These are phyloP conservation scores for Cyclophora punctaria DNA, from an alignment of 2,888 invertebrate genomes.

Conservation along the genomic window DNA sequence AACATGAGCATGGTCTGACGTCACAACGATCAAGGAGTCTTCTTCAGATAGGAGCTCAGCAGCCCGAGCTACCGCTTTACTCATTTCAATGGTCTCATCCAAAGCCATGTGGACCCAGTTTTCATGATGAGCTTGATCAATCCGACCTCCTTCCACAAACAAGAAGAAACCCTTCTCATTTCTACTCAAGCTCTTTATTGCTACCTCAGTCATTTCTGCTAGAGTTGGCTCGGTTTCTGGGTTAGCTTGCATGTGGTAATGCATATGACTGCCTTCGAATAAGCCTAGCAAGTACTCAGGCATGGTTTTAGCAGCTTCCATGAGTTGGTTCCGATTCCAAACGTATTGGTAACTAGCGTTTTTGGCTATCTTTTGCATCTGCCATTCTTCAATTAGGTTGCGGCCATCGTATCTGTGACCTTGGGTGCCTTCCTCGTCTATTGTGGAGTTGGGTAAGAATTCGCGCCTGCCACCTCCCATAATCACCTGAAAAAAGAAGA, in stretches of 20 bases:
- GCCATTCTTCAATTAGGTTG: constrained; percentile 81
- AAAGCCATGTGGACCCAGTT: constrained; percentile 75
- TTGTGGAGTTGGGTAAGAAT: constrained; percentile 71
- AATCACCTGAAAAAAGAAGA: constrained; percentile 64
- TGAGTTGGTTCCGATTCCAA: constrained; percentile 75
- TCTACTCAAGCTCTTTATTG: constrained; percentile 79
- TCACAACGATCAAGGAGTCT: constrained; percentile 86
- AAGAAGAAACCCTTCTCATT: constrained; percentile 82
- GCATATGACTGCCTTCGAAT: constrained; percentile 77
- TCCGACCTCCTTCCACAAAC: constrained; percentile 82
- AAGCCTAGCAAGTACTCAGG: constrained; percentile 79
- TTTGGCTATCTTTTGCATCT: constrained; percentile 47
- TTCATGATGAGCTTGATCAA: constrained; percentile 81
- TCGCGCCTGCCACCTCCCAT: constrained; percentile 82
- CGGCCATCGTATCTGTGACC: constrained; percentile 74
- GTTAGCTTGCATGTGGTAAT: constrained; percentile 77
- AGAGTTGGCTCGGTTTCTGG: constrained; percentile 58
- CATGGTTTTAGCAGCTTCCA: constrained; percentile 42
- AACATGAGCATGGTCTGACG: constrained; percentile 85
- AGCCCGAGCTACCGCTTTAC: constrained; percentile 73
- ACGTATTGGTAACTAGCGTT: constrained; percentile 65
- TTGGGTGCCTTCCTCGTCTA: constrained; percentile 67
- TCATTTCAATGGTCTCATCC: constrained; percentile 80
- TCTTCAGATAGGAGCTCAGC: constrained; percentile 50
- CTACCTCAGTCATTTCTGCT: constrained; percentile 68